Percentiles rank a stretch among this genome's conserved stretches.
Conservation (phyloP, 2,888 invertebrate genomes). For the Mesorhabditis belari region DNA sequence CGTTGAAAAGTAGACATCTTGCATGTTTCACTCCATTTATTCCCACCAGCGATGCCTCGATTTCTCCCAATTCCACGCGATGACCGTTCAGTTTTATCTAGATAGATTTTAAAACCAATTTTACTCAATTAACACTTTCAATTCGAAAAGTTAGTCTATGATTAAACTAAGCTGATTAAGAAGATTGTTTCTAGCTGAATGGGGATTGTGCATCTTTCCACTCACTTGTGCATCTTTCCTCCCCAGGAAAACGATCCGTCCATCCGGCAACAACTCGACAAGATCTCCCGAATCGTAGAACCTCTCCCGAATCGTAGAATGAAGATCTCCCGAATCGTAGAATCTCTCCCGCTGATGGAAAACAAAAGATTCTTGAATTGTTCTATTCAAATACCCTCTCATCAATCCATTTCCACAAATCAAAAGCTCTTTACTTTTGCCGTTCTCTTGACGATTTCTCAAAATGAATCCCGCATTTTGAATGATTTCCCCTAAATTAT, state of each 20-base stretch:
- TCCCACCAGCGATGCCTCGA: conserved; percentile 23
- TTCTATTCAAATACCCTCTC: conserved; percentile 37
- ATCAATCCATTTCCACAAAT: conserved; percentile 22
- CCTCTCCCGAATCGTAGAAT: background rate
- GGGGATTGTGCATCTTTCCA: too few relatives aligned
- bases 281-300: conserved; percentile 46
- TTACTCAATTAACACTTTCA: background rate
- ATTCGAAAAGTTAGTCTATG: background rate
- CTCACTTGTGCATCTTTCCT: conserved; percentile 38
- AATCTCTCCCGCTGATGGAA: conserved; percentile 6
- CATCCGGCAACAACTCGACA: conserved; percentile 11
- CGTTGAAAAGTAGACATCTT: background rate
- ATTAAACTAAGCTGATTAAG: too few relatives aligned
- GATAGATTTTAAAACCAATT: conserved; percentile 1
- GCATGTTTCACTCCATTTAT: background rate
- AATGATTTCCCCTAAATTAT: conserved; percentile 32
- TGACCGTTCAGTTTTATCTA: conserved; percentile 45
- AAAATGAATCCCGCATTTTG: conserved; percentile 13
- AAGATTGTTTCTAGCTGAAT: too few relatives aligned
- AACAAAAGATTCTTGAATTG: conserved; percentile 13
- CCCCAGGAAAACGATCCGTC: conserved; percentile 36
- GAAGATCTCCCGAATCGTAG: conserved; percentile 45
- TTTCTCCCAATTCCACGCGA: conserved; percentile 45
- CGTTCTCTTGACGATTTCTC: background rate
- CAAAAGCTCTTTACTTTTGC: too few relatives aligned